Percentiles rank a stretch among this genome's conserved stretches.
phyloP scores from a whole-genome alignment of 2,113 vertebrate species.

The Ploceus nigricollis region DNA sequence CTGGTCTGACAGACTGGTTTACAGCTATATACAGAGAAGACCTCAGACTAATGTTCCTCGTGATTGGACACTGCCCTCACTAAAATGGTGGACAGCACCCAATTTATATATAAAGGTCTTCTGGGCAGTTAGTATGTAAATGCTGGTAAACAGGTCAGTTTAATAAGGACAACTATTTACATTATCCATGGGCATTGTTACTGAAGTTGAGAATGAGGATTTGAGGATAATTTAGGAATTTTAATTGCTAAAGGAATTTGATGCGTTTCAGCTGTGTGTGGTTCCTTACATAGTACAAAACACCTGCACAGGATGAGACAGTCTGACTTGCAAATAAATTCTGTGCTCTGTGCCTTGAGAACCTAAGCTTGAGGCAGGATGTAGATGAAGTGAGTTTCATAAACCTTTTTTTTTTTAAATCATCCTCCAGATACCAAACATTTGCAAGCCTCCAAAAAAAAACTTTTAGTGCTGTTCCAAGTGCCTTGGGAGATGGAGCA shows the following conservation, averaged over 20 bases:
- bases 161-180: neutral
- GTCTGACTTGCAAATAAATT: neutral
- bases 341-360: neutral
- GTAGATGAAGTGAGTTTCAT: neutral
- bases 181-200: accelerated
- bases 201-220: neutral
- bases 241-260: neutral
- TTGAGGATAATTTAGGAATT: neutral
- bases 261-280: neutral
- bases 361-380: neutral
- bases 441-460: neutral
- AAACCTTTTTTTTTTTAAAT: neutral
- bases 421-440: neutral
- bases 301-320: neutral
- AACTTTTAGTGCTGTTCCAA: neutral
- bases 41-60: neutral
- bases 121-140: neutral
- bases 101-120: neutral
- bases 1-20: neutral
- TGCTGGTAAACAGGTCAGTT: neutral
- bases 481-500: neutral
- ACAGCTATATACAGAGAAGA: neutral
- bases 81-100: neutral
- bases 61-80: neutral
- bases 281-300: neutral